Base-by-base conservation (phyloP, 37 sponge, comb jelly and placozoan genomes). In the Oopsacas minuta region DNA sequence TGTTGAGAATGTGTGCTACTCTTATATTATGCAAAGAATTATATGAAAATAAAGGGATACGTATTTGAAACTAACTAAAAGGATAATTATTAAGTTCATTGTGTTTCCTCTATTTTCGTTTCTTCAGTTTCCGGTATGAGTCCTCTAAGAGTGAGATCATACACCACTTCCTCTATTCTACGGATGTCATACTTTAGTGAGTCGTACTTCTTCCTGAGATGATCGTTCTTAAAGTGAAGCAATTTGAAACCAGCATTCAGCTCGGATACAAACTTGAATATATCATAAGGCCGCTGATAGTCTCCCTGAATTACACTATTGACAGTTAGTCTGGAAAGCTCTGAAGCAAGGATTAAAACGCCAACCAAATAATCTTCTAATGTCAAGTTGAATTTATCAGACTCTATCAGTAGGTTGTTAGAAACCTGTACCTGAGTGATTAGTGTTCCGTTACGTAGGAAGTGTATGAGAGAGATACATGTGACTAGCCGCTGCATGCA, bases 201-300 rank as follows among this genome's bases (percentile, higher is more conserved):
- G 39, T 93, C 94, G 46, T 87, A 93, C 35, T 82, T 87, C 82
- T 84, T 91, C 34, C 94, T 37, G 82, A 93, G 87, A 30, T 36
- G 0, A 52, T 93, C 94, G 82, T 93, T 93, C 89, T 93, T 93
- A 39, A 93, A 87, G 51, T 93, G 91, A 36, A 93, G 87, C 25
- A 93, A 87, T 12, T 87, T 52, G 52, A 91, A 93, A 0, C 89
- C 93, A 84, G 85, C 88, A 28, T 39, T 87, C 15, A 93, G 53
- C 22, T 91, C 89, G 25, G 87, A 82, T 52, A 91, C 23, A 52
- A 94, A 92, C 28, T 52, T 39, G 32, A 90, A 39, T 36, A 94
- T 94, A 36, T 36, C 52, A 82, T 86, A 81, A 36, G 94, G 94
- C 25, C 86, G 85, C 23, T 75, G 35, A 82, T 86, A 91, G 84